Base-by-base conservation (phyloP, 2,888 invertebrate genomes). In the Chrysolina americana region DNA sequence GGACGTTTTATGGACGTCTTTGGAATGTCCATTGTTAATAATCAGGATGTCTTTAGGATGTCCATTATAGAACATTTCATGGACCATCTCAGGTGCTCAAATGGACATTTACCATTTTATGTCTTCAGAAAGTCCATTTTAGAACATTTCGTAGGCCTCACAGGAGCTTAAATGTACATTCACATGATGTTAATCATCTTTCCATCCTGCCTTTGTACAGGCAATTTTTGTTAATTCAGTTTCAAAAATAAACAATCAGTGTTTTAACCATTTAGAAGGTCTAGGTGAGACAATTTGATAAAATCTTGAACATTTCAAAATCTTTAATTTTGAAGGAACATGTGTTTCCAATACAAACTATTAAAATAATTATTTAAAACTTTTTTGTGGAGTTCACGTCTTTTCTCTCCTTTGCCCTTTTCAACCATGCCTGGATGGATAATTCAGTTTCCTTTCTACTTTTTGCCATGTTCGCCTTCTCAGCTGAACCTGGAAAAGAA, bases 1-100 rank as follows among this genome's bases (percentile, higher is more conserved):
- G n/a, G 44, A 69, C 69, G 69, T 70, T 17, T 69, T 47, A 59
- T 41, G 69, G 59, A 69, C 44, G 68, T 69, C 62, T n/a, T 62
- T 6, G 23, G 62, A 41, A 69, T 47, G 59, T 69, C 59, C 23
- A 44, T 62, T 62, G 68, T 69, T 47, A 59, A 19, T 69, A 69
- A 69, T 69, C 69, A 62, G 69, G 59, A 69, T 62, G 59, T 69
- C 62, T 23, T 62, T 6, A 44, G 62, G 62, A 69, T 28, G 59
- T 69, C 59, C 23, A 44, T 47, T 62, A 69, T 47, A 62, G 44
- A 19, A 59, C 15, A 21, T n/a, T 56, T 56, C 56, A 17, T 56
- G 59, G 68, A 53, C 68, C 68, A 36, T 15, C 41, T 53, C 19
- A n/a, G 53, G 56, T 36, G 28, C 53, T 36, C 3, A 68, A 68